phyloP scores from a whole-genome alignment of 2,888 invertebrate species.

The Pecten maximus region DNA sequence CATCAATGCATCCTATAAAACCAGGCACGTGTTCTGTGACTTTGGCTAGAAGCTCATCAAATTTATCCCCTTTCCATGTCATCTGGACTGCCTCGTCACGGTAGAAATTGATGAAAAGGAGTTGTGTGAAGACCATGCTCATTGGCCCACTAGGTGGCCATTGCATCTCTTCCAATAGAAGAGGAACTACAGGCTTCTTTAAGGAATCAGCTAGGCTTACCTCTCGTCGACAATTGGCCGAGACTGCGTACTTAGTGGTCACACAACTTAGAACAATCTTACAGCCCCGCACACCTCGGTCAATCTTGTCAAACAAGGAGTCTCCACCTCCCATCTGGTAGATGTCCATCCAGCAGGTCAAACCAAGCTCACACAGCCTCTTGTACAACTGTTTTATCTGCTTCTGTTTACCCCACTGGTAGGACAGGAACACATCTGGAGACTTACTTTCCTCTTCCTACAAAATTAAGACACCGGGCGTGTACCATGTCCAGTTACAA shows the following conservation, averaged over 20 bases:
- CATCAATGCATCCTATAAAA: not conserved
- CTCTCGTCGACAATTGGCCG: slow-evolving; percentile 80
- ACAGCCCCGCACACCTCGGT: slow-evolving; percentile 75
- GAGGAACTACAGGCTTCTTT: slow-evolving; percentile 79
- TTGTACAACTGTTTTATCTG: slow-evolving; percentile 75
- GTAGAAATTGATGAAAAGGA: slow-evolving; percentile 76
- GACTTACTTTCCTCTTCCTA: slow-evolving; percentile 43
- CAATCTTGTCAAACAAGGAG: slow-evolving; percentile 81
- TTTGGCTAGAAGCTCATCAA: slow-evolving; percentile 68
- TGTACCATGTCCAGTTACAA: too few species aligned
- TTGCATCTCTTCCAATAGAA: slow-evolving; percentile 75
- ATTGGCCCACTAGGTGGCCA: slow-evolving; percentile 81
- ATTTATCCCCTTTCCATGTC: slow-evolving; percentile 68
- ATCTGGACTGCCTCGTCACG: slow-evolving; percentile 62
- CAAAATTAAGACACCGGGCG: too few species aligned
- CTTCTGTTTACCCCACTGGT: slow-evolving; percentile 81
- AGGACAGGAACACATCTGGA: slow-evolving; percentile 78
- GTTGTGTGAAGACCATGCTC: slow-evolving; percentile 79
- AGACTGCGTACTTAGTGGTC: slow-evolving; percentile 79
- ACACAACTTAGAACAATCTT: slow-evolving; percentile 77
- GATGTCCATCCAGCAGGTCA: slow-evolving; percentile 80
- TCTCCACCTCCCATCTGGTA: slow-evolving; percentile 82
- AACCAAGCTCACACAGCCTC: slow-evolving; percentile 72
- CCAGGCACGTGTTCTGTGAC: slow-evolving; percentile 52
- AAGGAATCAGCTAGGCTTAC: slow-evolving; percentile 79